Conservation (phyloP, 2,888 invertebrate genomes). For the Microctonus brassicae region DNA sequence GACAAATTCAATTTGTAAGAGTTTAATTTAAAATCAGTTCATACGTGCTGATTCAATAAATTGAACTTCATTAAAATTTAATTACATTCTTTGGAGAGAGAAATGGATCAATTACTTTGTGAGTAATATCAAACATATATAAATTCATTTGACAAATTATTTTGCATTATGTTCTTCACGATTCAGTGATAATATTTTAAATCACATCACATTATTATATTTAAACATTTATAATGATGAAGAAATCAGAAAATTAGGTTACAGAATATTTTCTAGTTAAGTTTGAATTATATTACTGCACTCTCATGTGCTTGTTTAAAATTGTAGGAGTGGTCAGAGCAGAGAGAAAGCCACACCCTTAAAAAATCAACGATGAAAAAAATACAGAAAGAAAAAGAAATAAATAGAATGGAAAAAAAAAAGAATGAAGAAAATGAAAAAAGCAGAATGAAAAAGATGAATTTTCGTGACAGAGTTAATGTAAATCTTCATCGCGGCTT, state of each 20-base stretch:
- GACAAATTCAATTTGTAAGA: not conserved
- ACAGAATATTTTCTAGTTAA: not conserved
- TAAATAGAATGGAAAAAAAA: not conserved
- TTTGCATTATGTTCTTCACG: not conserved
- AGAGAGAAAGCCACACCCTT: slow-evolving; percentile 12
- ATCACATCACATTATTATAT: not conserved
- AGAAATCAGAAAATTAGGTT: slow-evolving; percentile 5
- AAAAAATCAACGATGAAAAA: not conserved
- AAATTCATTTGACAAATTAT: too few species aligned
- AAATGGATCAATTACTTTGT: not conserved
- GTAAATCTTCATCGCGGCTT: slow-evolving; percentile 34
- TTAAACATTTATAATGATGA: not conserved
- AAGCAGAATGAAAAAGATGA: not conserved
- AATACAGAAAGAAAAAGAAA: not conserved
- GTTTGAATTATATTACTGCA: not conserved
- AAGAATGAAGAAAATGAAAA: slow-evolving; percentile 11
- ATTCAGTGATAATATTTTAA: not conserved
- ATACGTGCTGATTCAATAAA: not conserved
- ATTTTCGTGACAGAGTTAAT: slow-evolving; percentile 27
- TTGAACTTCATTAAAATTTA: not conserved
- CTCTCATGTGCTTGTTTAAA: slow-evolving; percentile 10
- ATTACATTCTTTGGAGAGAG: not conserved
- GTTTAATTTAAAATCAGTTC: not conserved
- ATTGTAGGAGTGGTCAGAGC: slow-evolving; percentile 1
- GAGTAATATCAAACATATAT: too few species aligned